Conservation (phyloP, 2,113 vertebrate genomes). For the Ia io region DNA sequence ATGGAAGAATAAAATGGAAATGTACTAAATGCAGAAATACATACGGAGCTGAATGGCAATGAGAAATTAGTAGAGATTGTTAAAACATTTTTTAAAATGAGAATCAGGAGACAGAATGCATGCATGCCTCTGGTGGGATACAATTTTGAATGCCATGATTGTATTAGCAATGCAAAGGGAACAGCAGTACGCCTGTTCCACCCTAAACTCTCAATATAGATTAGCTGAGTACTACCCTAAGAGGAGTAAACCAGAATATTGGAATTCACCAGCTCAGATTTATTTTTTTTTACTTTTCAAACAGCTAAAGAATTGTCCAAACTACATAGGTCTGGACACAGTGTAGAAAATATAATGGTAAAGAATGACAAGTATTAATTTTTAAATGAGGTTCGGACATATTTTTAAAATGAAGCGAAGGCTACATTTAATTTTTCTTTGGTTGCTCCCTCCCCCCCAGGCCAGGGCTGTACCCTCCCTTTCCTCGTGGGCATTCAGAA, state of each 20-base stretch:
- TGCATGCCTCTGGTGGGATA: background rate
- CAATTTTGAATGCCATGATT: background rate
- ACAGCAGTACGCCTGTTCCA: background rate
- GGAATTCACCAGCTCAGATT: background rate
- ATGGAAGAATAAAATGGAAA: constrained; percentile 14
- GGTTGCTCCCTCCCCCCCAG: background rate
- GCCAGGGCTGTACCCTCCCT: background rate
- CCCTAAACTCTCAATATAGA: background rate
- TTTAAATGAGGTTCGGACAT: background rate
- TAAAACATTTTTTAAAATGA: background rate
- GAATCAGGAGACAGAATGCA: background rate
- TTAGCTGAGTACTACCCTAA: background rate
- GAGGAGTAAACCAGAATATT: background rate
- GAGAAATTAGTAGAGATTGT: background rate
- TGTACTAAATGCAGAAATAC: background rate
- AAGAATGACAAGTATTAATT: background rate
- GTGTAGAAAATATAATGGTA: background rate
- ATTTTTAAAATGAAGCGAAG: background rate
- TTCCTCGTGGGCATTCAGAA: background rate
- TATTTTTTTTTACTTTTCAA: background rate
- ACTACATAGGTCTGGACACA: background rate
- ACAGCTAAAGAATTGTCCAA: background rate
- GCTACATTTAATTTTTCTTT: constrained; percentile 37
- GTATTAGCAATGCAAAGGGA: background rate
- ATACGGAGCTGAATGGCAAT: background rate